phyloP scores from a whole-genome alignment of 2,113 vertebrate species.

The Gymnogyps californianus region DNA sequence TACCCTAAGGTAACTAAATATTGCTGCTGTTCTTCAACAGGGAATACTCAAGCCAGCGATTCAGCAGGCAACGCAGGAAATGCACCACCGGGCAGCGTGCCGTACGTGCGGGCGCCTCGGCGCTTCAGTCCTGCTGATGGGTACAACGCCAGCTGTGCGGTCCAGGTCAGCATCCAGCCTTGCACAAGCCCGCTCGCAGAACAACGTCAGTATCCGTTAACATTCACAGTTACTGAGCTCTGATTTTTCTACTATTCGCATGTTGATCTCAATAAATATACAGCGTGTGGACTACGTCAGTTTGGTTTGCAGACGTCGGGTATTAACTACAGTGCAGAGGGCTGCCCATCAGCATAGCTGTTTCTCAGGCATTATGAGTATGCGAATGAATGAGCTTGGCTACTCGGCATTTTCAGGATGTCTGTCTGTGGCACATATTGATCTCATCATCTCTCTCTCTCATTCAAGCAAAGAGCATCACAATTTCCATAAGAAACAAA shows the following conservation, averaged over 20 bases:
- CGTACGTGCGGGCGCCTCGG: fast-evolving
- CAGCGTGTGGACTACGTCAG: fast-evolving
- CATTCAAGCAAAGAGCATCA: background rate
- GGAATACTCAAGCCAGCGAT: background rate
- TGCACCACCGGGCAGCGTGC: background rate
- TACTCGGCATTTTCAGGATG: background rate
- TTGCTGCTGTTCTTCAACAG: background rate
- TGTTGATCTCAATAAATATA: background rate
- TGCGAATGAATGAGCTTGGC: too few species aligned
- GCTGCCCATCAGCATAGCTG: background rate
- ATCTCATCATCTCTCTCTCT: background rate
- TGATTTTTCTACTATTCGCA: background rate
- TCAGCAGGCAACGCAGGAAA: background rate
- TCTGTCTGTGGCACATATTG: background rate
- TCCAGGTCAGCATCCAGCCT: background rate
- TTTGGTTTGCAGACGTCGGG: background rate
- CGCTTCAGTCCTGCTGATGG: background rate
- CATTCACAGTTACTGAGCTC: background rate
- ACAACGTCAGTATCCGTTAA: fast-evolving
- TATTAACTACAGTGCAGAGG: background rate
- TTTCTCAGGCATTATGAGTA: background rate
- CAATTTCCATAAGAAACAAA: background rate
- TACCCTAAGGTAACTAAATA: background rate
- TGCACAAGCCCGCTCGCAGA: background rate
- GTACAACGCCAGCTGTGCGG: background rate